Evolutionary conservation across 2,888 invertebrate species (phyloP), one percentile per base, ranked within the genome.

Genomic region (Artemia sp.): DNA sequence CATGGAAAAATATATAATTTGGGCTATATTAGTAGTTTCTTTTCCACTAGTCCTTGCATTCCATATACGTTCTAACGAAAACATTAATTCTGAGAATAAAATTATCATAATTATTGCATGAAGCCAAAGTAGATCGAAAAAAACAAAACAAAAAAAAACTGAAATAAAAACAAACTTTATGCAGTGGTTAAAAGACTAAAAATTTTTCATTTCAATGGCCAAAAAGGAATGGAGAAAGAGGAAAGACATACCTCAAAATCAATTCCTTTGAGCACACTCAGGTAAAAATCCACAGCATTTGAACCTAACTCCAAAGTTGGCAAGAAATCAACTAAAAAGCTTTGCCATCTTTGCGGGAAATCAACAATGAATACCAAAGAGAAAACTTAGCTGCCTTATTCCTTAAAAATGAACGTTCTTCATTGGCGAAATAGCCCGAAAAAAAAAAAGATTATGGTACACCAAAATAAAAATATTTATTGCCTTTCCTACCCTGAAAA

Each of bases 11-110:
- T 24, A 24, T 24, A 24, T 24, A 24, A 24, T 24, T 24, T 24
- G 4, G 24, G 24, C 24, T 24, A 24, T 24, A 24, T n/a, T n/a
- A n/a, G n/a, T n/a, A n/a, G n/a, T n/a, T n/a, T n/a, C n/a, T n/a
- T n/a, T n/a, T n/a, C n/a, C n/a, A n/a, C n/a, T n/a, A n/a, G n/a
- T n/a, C n/a, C n/a, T n/a, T n/a, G n/a, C n/a, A n/a, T n/a, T n/a
- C n/a, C n/a, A n/a, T 78, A 76, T 83, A 83, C 75, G 83, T 83
- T 58, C 78, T 76, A 14, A 83, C 75, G 74, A 79, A 82, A 24
- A 75, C 75, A 72, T 70, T 66, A 12, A 67, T 14, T 12, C 12
- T 10, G 52, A 50, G 2, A 12, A 64, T n/a, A 72, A 71, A n/a
- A 11, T 38, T 51, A 66, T 68, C 67, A 12, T 2, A 12, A 68